These are phyloP conservation scores for Strigamia transsilvanica DNA, from an alignment of 2,888 invertebrate species.

Conservation along the genomic window DNA sequence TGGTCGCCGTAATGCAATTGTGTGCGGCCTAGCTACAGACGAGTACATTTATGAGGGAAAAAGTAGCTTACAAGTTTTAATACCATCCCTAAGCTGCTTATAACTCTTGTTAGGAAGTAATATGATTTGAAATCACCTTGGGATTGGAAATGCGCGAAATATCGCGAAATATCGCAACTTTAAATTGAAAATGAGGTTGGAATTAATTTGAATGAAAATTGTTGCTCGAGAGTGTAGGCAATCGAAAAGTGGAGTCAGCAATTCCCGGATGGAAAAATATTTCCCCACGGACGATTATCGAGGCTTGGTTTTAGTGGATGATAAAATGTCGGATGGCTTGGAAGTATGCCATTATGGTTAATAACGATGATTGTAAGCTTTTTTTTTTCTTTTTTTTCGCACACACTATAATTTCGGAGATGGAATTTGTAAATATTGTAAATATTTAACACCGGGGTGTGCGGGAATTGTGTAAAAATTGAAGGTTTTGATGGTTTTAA, in stretches of 20 bases:
- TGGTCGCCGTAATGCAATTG: not conserved
- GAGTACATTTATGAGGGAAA: not conserved
- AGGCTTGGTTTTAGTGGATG: conserved; percentile 32
- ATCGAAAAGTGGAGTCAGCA: not conserved
- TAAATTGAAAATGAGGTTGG: not conserved
- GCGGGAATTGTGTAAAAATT: not conserved
- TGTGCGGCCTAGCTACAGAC: too few species aligned
- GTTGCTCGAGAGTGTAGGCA: not conserved
- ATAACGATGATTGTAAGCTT: conserved; percentile 8
- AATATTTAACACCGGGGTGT: not conserved
- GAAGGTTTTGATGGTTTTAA: not conserved
- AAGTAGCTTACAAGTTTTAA: not conserved
- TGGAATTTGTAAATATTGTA: not conserved
- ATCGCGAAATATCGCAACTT: too few species aligned
- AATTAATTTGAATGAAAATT: not conserved
- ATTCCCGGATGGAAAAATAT: not conserved
- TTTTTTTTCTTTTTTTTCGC: not conserved
- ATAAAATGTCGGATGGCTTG: conserved; percentile 37
- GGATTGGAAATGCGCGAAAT: too few species aligned
- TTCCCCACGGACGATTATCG: conserved; percentile 33
- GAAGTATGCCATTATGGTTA: conserved; percentile 41
- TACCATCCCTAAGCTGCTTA: not conserved
- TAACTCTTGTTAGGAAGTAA: too few species aligned
- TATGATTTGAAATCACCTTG: too few species aligned
- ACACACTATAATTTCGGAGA: not conserved